Evolutionary conservation across 23 tunicate genomes (phyloP), one percentile per base, ranked within the genome.

Genomic region (Clavelina lepadiformis): DNA sequence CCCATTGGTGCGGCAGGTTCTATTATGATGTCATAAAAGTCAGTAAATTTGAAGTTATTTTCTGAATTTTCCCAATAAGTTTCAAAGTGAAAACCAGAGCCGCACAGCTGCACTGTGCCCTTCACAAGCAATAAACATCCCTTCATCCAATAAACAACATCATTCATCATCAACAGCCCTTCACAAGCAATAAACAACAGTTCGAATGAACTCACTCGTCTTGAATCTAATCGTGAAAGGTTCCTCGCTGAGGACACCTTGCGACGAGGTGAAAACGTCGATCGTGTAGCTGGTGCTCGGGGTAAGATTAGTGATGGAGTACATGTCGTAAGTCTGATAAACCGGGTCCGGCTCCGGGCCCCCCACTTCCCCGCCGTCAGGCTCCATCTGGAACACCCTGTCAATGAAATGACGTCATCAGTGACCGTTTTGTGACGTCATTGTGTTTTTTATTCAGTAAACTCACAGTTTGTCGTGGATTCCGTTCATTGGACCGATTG

Each of bases 401-500:
- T 11, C 47, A 54, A 33, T 44, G 18, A 44, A 13, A 18, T 13
- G 18, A 44, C 50, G 15, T 44, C n/a, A n/a, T n/a, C n/a, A 21
- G 27, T 2, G 4, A 49, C 22, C 49, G 11, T 41, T 11, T 41
- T 41, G 24, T 20, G 47, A 58, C 25, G 29, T 0, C 21, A 24
- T 29, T 28, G 29, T n/a, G n/a, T n/a, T n/a, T n/a, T n/a, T n/a
- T n/a, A n/a, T n/a, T n/a, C n/a, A 31, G 31, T 50, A 5, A 5
- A 76, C 96, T 80, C 63, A 88, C 96, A 88, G 63, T 5, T 71
- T 82, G 50, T 88, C 96, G 45, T 76, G 70, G 3, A 84, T 69
- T 52, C 93, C 93, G 22, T 56, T 64, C 0, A 84, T 2, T 20
- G 93, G 93, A 20, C 78, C 83, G 46, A 82, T 37, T 0, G 96